These are phyloP conservation scores for Euura saliciscinereae DNA, from an alignment of 1,140 invertebrate species.

Conservation along the genomic window DNA sequence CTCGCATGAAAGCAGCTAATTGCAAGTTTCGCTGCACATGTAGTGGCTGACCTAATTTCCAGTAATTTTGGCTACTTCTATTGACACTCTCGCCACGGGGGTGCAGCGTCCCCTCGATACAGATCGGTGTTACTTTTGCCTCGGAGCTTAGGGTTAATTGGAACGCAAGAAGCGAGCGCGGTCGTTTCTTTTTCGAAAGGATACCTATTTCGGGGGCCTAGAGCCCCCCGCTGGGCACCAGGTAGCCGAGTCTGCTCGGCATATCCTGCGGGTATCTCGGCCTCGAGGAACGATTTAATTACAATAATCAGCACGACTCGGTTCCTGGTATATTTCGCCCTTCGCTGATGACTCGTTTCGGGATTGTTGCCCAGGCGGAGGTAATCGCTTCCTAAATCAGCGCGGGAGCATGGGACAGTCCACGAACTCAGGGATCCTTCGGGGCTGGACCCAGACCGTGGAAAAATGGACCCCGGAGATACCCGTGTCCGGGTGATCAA, in stretches of 20 bases:
- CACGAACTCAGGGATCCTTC: not conserved
- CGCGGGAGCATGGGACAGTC: slow-evolving; percentile 2
- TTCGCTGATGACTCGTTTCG: slow-evolving; percentile 44
- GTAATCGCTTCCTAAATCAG: slow-evolving; percentile 19
- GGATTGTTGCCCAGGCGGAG: not conserved
- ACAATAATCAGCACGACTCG: slow-evolving; percentile 52
- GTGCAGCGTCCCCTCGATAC: not conserved
- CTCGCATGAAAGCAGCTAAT: too few relatives aligned
- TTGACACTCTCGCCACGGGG: not conserved
- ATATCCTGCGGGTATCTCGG: slow-evolving; percentile 11
- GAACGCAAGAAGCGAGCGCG: not conserved
- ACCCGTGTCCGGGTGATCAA: too few relatives aligned
- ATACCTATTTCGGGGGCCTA: slow-evolving; percentile 14
- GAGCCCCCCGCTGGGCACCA: slow-evolving; percentile 26
- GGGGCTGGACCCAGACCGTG: too few relatives aligned
- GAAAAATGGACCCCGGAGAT: too few relatives aligned
- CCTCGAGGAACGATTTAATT: slow-evolving; percentile 49
- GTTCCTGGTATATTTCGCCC: slow-evolving; percentile 41
- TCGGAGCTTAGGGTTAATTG: not conserved
- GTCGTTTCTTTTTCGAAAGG: slow-evolving; percentile 9
- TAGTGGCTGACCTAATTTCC: not conserved
- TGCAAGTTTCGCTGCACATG: too few relatives aligned
- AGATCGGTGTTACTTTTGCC: not conserved
- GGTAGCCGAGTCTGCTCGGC: slow-evolving; percentile 32
- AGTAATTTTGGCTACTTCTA: not conserved